Conservation (phyloP, 2,113 vertebrate genomes). For the Neogobius melanostomus region DNA sequence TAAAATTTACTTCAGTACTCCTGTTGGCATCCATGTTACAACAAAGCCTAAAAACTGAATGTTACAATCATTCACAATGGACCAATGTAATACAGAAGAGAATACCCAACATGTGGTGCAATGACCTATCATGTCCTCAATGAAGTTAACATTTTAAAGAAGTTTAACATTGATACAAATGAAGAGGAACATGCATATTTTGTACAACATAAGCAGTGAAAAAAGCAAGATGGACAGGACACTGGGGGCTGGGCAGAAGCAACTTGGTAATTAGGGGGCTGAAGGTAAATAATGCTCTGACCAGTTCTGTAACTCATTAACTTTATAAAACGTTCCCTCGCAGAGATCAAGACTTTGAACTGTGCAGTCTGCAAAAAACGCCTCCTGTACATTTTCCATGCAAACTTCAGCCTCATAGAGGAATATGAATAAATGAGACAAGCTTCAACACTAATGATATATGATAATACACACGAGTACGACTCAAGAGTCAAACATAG, state of each 20-base stretch:
- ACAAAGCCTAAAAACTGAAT: conserved; percentile 24
- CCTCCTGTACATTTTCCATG: conserved; percentile 3
- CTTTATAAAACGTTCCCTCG: conserved; percentile 43
- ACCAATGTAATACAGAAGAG: conserved; percentile 26
- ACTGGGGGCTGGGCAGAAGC: neutral
- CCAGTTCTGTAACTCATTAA: conserved; percentile 70
- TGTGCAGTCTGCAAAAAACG: neutral
- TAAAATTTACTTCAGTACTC: conserved; percentile 42
- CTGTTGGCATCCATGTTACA: conserved; percentile 33
- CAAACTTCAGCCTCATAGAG: conserved; percentile 1
- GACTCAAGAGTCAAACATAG: conserved; percentile 11
- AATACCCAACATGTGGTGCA: conserved; percentile 20
- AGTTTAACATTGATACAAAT: neutral
- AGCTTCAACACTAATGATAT: conserved; percentile 23
- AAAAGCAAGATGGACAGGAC: neutral
- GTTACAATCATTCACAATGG: conserved; percentile 17
- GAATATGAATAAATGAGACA: conserved; percentile 15
- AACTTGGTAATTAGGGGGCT: conserved; percentile 11
- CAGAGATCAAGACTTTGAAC: conserved; percentile 65
- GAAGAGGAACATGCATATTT: neutral
- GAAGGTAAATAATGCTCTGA: conserved; percentile 28
- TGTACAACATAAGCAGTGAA: neutral
- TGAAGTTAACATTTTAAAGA: neutral
- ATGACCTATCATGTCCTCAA: neutral
- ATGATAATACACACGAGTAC: conserved; percentile 40